Evolutionary conservation across 2,797 vertebrate genomes (phyloP).

Genomic region (Cuniculus paca): DNA sequence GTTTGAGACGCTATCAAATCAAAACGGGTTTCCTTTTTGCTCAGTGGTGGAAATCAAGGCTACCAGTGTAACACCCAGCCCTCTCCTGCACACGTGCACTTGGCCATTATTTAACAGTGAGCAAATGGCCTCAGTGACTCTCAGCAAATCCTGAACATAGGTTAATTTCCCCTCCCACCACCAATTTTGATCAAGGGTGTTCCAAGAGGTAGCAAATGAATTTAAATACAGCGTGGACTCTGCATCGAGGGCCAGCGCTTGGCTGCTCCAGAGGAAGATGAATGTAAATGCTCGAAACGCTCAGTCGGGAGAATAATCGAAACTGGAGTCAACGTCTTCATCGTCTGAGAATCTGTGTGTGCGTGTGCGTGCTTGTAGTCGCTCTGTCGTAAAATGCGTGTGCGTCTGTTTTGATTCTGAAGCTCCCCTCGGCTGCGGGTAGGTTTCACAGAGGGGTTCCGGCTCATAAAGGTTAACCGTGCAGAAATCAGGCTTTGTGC

Average conservation of each 20-base stretch:
- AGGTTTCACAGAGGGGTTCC: constrained; percentile 86
- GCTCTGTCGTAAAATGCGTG: constrained; percentile 62
- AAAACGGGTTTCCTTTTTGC: neutral
- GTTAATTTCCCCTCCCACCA: constrained; percentile 45
- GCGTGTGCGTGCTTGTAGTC: neutral
- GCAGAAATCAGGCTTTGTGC: constrained; percentile 90
- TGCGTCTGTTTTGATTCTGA: constrained; percentile 79
- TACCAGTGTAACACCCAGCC: neutral
- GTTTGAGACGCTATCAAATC: neutral
- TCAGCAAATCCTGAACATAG: constrained; percentile 35
- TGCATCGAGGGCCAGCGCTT: neutral
- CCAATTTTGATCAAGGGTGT: constrained; percentile 26
- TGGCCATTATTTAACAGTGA: constrained; percentile 35
- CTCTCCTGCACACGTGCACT: neutral
- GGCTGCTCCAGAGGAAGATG: constrained; percentile 25
- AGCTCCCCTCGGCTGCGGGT: constrained; percentile 70
- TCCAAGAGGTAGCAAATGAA: constrained; percentile 12
- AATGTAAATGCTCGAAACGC: constrained; percentile 37
- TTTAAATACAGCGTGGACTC: constrained; percentile 12
- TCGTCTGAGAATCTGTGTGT: constrained; percentile 49
- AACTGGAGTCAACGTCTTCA: constrained; percentile 61
- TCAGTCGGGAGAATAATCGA: neutral
- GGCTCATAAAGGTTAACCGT: constrained; percentile 90
- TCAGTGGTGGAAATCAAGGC: neutral
- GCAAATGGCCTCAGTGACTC: constrained; percentile 29